phyloP scores from a whole-genome alignment of 1,140 invertebrate species.

The Luehdorfia chinensis region DNA sequence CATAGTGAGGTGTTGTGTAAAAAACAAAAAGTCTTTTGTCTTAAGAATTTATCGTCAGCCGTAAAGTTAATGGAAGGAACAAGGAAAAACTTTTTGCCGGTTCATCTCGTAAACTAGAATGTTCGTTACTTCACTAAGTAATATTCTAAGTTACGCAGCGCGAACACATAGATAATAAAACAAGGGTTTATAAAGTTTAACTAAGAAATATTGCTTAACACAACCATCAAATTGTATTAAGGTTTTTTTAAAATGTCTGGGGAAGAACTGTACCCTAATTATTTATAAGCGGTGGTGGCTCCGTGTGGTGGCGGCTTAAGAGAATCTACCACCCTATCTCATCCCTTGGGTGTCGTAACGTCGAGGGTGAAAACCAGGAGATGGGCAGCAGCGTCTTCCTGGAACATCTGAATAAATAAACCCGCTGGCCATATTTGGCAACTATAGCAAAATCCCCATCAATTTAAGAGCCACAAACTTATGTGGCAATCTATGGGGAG shows the following conservation, averaged over 20 bases:
- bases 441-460: no score
- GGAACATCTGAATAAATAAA: no score
- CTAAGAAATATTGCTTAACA: conserved; percentile 1
- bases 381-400: no score
- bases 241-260: background rate
- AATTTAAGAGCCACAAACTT: no score
- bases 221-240: conserved; percentile 4
- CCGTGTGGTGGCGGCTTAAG: no score
- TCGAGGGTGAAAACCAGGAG: no score
- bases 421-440: no score
- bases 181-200: conserved; percentile 16
- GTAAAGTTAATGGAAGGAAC: conserved; percentile 60
- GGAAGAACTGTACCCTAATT: no score
- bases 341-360: no score
- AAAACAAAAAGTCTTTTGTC: conserved; percentile 35
- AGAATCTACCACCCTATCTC: no score
- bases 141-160: conserved; percentile 15
- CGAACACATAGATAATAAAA: conserved; percentile 22
- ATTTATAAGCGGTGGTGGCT: no score
- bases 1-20: conserved; percentile 15
- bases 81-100: conserved; percentile 60
- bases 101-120: conserved; percentile 25
- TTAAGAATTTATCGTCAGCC: conserved; percentile 47
- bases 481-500: no score
- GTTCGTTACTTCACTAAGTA: conserved; percentile 17